Base-by-base conservation (phyloP, 2,113 vertebrate genomes). In the Passer montanus region DNA sequence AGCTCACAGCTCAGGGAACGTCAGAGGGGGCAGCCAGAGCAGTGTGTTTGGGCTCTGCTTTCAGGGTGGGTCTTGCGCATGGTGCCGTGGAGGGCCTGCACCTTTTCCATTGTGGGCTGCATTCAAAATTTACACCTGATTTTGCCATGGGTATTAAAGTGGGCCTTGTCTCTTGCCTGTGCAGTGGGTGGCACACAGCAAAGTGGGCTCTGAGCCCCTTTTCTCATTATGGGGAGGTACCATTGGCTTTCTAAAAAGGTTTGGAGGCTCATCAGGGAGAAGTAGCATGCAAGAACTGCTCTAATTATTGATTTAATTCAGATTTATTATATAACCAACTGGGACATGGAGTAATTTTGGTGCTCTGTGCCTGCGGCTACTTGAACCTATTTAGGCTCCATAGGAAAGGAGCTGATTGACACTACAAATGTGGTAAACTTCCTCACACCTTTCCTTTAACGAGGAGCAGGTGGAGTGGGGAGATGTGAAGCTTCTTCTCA, bases 291-390 rank as follows among this genome's bases (percentile, higher is more conserved):
- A 74, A 81, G 50, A 77, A 18, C 63, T 60, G 44, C 55, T 84
- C 67, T 87, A 76, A 56, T 80, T 90, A 43, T 47, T 95, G n/a
- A 43, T 90, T 84, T 89, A 52, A 58, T 74, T 82, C 50, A 58
- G 56, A 33, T 84, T 64, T 81, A n/a, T 87, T 87, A 41, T 35
- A 78, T 28, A 78, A 85, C 52, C 46, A 88, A 2, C 28, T 46
- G 66, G 37, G 31, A 74, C 22, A 24, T 28, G 37, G 46, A 75
- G 50, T 94, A 62, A 30, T 67, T 85, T 52, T 82, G 62, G 18
- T 66, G 19, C 41, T 81, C 28, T 50, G 16, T 90, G 60, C 60
- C 31, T 39, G 39, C 1, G 0, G 59, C 37, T 90, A 49, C 27
- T 76, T 64, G 39, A 74, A 78, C 21, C 18, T 81, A 33, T 52